Conservation (phyloP, 2,888 invertebrate genomes). For the Drosophila incognita region DNA sequence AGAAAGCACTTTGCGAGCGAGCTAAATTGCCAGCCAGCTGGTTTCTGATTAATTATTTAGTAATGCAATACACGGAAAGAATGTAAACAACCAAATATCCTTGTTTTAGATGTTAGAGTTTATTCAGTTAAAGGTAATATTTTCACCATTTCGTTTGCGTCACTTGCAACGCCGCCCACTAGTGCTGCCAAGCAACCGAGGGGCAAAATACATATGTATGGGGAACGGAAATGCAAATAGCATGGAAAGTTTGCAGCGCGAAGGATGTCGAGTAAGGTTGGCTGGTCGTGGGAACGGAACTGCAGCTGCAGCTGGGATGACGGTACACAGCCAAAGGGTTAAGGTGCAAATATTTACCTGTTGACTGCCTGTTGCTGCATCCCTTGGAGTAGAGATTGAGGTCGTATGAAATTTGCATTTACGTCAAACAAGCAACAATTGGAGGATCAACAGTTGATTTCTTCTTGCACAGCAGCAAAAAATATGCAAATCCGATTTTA, state of each 20-base stretch:
- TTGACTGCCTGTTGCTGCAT: slow-evolving; percentile 46
- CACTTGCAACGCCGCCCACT: background rate
- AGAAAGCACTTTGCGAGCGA: slow-evolving; percentile 22
- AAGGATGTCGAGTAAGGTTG: slow-evolving; percentile 6
- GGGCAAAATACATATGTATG: slow-evolving; percentile 3
- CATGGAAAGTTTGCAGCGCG: slow-evolving; percentile 23
- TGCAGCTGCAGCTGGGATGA: background rate
- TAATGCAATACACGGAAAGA: slow-evolving; percentile 5
- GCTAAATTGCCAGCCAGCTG: slow-evolving; percentile 6
- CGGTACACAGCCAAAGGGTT: slow-evolving; percentile 28
- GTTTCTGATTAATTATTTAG: slow-evolving; percentile 23
- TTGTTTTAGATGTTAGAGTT: background rate
- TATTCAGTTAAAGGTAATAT: background rate
- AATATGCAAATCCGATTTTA: slow-evolving; percentile 34
- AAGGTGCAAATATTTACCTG: slow-evolving; percentile 56
- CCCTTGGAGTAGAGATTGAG: background rate
- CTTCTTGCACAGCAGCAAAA: slow-evolving; percentile 7
- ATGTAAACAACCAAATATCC: background rate
- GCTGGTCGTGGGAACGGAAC: slow-evolving; percentile 3
- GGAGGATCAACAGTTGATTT: slow-evolving; percentile 36
- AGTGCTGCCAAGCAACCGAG: background rate
- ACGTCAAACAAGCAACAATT: slow-evolving; percentile 26
- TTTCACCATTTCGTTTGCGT: slow-evolving; percentile 24
- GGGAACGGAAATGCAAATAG: slow-evolving; percentile 53
- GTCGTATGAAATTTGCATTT: slow-evolving; percentile 25